A percentile compares a stretch with the other conserved stretches of the same genome.
Conservation (phyloP, 1,140 invertebrate genomes). For the Ctenoplectra terminalis region DNA sequence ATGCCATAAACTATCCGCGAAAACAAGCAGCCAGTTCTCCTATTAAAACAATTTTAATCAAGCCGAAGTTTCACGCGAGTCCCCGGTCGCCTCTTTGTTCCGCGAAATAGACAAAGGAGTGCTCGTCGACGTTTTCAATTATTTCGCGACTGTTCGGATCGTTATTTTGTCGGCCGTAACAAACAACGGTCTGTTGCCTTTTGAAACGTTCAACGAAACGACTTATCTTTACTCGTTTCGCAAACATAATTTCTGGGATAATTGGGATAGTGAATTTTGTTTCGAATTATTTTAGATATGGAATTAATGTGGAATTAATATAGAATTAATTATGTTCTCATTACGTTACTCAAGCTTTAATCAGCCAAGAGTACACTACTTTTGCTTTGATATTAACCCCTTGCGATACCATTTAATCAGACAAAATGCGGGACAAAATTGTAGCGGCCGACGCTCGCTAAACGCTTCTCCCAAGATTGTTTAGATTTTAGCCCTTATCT, state of each 20-base stretch:
- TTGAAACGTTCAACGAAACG: neutral
- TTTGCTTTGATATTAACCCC: too few relatives aligned
- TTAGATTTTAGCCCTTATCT: too few relatives aligned
- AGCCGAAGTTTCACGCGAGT: conserved; percentile 50
- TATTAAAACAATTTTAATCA: conserved; percentile 70
- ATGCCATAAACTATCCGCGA: conserved; percentile 29
- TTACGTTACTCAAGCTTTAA: too few relatives aligned
- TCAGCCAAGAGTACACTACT: too few relatives aligned
- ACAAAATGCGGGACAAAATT: too few relatives aligned
- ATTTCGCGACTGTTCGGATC: conserved; percentile 25
- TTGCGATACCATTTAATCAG: too few relatives aligned
- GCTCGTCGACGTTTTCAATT: conserved; percentile 45
- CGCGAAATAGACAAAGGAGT: conserved; percentile 34
- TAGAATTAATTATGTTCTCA: too few relatives aligned
- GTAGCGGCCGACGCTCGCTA: too few relatives aligned
- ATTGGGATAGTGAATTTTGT: too few relatives aligned
- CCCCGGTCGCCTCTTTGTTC: conserved; percentile 48
- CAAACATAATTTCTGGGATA: neutral
- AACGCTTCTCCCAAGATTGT: too few relatives aligned
- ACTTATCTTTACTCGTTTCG: neutral
- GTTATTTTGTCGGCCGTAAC: neutral
- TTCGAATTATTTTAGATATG: too few relatives aligned
- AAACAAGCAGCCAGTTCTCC: conserved; percentile 10
- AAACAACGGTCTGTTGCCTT: neutral
- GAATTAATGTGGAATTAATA: too few relatives aligned